A percentile compares a stretch with the other conserved stretches of the same genome.
Conservation (phyloP, 2,113 vertebrate species). For the Indicator indicator region DNA sequence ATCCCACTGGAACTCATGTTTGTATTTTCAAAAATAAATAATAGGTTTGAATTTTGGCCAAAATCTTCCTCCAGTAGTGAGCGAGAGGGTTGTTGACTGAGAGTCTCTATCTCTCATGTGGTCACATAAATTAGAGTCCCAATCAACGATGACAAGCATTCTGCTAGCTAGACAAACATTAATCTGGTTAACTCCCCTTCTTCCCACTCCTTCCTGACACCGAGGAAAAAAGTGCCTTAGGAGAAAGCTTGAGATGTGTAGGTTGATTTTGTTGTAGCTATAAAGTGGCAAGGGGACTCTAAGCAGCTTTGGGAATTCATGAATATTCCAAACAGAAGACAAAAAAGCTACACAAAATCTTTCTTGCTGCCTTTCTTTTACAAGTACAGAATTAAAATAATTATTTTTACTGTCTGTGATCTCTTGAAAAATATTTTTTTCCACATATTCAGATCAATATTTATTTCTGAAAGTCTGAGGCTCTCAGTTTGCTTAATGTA, state of each 20-base stretch:
- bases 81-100: background rate
- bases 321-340: background rate
- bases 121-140: constrained; percentile 60
- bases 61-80: constrained; percentile 16
- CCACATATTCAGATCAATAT: background rate
- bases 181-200: constrained; percentile 58
- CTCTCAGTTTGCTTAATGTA: background rate
- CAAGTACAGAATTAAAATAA: background rate
- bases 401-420: background rate
- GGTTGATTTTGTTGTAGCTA: background rate
- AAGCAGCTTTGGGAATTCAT: background rate
- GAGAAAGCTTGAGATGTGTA: constrained; percentile 14
- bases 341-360: background rate
- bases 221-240: constrained; percentile 22
- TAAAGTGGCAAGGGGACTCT: background rate
- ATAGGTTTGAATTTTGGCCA: constrained; percentile 49
- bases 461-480: background rate
- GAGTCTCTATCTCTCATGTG: constrained; percentile 41
- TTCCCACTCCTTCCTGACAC: constrained; percentile 60
- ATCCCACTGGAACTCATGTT: constrained; percentile 11
- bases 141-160: constrained; percentile 39
- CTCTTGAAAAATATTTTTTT: background rate
- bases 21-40: constrained; percentile 58
- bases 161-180: constrained; percentile 55
- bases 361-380: background rate